Base-by-base conservation (phyloP, 2,888 invertebrate genomes). In the Cheilosia impressa region DNA sequence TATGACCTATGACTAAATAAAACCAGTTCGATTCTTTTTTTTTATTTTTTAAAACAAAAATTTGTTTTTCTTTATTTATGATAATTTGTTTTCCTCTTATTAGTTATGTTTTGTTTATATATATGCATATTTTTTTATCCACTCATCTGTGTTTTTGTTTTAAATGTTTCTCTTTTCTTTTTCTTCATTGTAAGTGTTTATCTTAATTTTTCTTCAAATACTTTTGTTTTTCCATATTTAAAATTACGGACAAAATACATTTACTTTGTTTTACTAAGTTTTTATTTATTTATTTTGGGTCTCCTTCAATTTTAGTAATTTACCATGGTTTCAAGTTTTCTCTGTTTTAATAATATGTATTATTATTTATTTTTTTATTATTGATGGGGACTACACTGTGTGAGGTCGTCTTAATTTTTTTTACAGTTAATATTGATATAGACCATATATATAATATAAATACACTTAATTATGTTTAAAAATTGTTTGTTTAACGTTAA, bases 201-300 rank as follows among this genome's bases (percentile, higher is more conserved):
- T 75, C 43, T 41, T 79, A 15, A 55, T 80, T 87, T 87, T 85
- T 45, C 72, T 62, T 66, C 72, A 83, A 78, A 83, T 72, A 68
- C 24, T 87, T 82, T 58, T 71, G 57, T 69, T 88, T 88, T 58
- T 65, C 82, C 73, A 47, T 47, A 77, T 89, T 89, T 90, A 89
- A 90, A 90, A 90, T 87, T 91, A 90, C 91, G 91, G 91, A 91
- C 91, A 91, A 90, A 90, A 89, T 90, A 87, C 87, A 41, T 58
- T 84, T 83, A 88, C 88, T 79, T 87, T 75, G 22, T 27, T 84
- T 76, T 85, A 76, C 53, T 43, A 38, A 31, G 50, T 62, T 60
- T 43, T 52, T 55, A 77, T 65, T 62, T 38, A 47, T 60, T 62
- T 43, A 47, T 63, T 41, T 73, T 69, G 75, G 65, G 66, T 87